A percentile compares a stretch with the other conserved stretches of the same genome.
Evolutionary conservation across 2,888 invertebrate species (phyloP).

Genomic region (Stenodera caucasica): DNA sequence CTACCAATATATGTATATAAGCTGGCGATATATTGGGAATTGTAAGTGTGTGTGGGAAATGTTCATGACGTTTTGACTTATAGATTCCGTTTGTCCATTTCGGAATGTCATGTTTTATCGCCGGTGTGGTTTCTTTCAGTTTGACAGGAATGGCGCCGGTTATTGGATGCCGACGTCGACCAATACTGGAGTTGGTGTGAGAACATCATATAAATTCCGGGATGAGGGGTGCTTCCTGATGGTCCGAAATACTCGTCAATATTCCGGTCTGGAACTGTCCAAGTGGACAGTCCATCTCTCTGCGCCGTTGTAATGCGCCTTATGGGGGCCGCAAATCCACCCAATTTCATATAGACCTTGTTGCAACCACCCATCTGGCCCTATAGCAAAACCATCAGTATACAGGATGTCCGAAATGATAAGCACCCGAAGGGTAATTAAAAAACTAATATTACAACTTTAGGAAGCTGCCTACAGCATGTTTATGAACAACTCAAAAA

Average conservation of each 20-base stretch:
- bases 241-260: constrained; percentile 46
- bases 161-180: constrained; percentile 54
- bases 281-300: constrained; percentile 56
- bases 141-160: constrained; percentile 54
- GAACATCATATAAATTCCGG: constrained; percentile 57
- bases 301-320: constrained; percentile 46
- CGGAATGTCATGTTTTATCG: constrained; percentile 54
- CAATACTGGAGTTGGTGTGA: constrained; percentile 52
- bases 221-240: constrained; percentile 43
- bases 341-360: constrained; percentile 33
- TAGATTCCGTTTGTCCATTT: constrained; percentile 50
- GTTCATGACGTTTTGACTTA: constrained; percentile 35
- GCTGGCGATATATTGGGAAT: too few species aligned
- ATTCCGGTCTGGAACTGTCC: constrained; percentile 44
- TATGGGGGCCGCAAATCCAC: constrained; percentile 48
- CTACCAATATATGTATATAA: too few species aligned
- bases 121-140: constrained; percentile 54
- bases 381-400: too few species aligned
- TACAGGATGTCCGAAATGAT: too few species aligned
- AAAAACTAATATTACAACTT: too few species aligned
- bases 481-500: too few species aligned
- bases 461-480: too few species aligned
- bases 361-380: constrained; percentile 28
- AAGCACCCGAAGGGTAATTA: too few species aligned
- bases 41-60: too few species aligned